Evolutionary conservation across 2,888 invertebrate species (phyloP).

Genomic region (Cecidostiba fungosa): DNA sequence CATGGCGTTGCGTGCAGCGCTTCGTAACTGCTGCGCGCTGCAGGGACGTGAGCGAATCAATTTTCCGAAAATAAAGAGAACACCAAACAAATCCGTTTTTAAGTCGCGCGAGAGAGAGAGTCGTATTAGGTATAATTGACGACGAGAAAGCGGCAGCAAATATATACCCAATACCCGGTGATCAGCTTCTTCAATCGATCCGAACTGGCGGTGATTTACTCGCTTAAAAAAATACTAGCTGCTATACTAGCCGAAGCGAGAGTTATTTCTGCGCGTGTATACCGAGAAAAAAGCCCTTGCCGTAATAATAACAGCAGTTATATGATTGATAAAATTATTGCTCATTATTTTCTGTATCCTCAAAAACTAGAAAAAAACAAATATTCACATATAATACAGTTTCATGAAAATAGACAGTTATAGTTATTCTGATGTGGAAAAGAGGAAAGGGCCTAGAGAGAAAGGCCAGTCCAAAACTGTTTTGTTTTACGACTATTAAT

Average conservation of each 20-base stretch:
- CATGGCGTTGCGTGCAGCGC: neutral
- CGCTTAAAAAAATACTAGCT: slow-evolving; percentile 28
- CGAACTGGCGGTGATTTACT: neutral
- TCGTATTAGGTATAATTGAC: neutral
- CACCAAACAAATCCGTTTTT: neutral
- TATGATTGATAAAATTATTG: too few species aligned
- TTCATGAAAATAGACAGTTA: too few species aligned
- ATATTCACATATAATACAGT: too few species aligned
- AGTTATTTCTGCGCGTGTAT: neutral
- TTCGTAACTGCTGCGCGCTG: neutral
- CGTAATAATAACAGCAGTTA: too few species aligned
- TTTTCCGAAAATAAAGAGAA: neutral
- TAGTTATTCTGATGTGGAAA: too few species aligned
- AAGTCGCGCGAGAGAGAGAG: neutral
- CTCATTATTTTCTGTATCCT: too few species aligned
- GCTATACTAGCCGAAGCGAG: neutral
- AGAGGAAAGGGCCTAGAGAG: too few species aligned
- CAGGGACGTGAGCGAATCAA: neutral
- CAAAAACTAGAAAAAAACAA: too few species aligned
- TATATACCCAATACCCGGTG: neutral
- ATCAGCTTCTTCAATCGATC: slow-evolving; percentile 31
- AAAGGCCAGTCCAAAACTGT: too few species aligned
- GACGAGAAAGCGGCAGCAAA: neutral
- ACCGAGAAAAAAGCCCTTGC: too few species aligned
- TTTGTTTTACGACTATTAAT: neutral